A percentile compares a stretch with the other conserved stretches of the same genome.
Evolutionary conservation across 2,888 invertebrate species (phyloP).

Genomic region (Ennomos quercinarius): DNA sequence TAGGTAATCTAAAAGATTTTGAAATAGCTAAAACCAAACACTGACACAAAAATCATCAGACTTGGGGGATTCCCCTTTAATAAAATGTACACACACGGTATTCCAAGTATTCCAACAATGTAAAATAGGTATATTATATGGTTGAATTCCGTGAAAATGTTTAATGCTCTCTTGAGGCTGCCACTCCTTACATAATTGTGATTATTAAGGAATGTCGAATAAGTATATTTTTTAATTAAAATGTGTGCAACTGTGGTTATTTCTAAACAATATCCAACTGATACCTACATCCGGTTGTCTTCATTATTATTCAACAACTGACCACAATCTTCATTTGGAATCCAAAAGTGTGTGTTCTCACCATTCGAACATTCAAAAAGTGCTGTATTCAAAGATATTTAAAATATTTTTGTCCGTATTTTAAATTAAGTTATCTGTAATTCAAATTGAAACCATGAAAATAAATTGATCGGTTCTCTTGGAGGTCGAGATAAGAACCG

Average conservation of each 20-base stretch:
- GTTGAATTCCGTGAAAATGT: no score
- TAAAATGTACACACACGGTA: no score
- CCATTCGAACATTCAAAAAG: conserved; percentile 10
- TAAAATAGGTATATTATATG: no score
- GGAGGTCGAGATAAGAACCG: conserved; percentile 49
- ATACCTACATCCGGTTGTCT: conserved; percentile 25
- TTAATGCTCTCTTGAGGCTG: no score
- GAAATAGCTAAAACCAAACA: no score
- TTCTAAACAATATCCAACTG: conserved; percentile 8
- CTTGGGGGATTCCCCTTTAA: no score
- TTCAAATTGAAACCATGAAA: conserved; percentile 37
- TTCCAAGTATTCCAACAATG: no score
- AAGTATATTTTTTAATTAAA: neutral
- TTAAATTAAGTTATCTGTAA: conserved; percentile 18
- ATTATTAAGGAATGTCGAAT: no score
- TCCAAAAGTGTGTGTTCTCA: conserved; percentile 8
- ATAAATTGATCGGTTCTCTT: conserved; percentile 36
- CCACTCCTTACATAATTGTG: no score
- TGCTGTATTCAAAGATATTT: neutral
- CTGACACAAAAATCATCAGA: no score
- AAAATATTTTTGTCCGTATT: neutral
- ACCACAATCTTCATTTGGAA: conserved; percentile 12
- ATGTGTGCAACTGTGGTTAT: conserved; percentile 2
- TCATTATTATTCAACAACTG: conserved; percentile 21
- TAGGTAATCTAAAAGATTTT: no score